Conservation (phyloP, 2,888 invertebrate genomes). For the Drosophila atripex region DNA sequence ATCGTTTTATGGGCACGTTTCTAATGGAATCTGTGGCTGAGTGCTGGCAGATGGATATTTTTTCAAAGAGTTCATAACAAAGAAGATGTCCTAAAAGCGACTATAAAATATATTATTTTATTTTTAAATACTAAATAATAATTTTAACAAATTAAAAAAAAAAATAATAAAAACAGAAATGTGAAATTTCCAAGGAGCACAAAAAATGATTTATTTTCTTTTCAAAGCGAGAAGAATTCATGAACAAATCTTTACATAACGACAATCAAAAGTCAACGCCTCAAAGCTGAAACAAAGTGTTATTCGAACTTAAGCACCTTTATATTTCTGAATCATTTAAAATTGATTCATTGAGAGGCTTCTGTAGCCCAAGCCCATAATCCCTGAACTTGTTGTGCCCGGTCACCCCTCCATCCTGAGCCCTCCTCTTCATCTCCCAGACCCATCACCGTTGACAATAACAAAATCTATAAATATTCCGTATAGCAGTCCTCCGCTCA, state of each 20-base stretch:
- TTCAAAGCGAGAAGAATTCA: background rate
- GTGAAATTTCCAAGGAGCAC: background rate
- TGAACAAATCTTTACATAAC: background rate
- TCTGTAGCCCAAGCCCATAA: slow-evolving; percentile 29
- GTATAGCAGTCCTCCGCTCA: slow-evolving; percentile 2
- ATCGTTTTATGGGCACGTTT: slow-evolving; percentile 29
- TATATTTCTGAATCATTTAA: slow-evolving; percentile 12
- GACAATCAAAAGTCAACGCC: too few species aligned
- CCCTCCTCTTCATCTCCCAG: background rate
- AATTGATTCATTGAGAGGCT: slow-evolving; percentile 40
- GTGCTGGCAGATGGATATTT: slow-evolving; percentile 3
- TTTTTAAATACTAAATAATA: too few species aligned
- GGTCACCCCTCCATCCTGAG: slow-evolving; percentile 9
- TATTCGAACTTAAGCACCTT: background rate
- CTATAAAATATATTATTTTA: too few species aligned
- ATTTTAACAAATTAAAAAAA: too few species aligned
- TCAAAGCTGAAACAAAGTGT: background rate
- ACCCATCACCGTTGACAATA: slow-evolving; percentile 59
- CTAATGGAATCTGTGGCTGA: slow-evolving; percentile 27
- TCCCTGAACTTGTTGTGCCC: slow-evolving; percentile 38
- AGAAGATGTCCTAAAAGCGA: background rate
- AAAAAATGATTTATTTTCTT: too few species aligned
- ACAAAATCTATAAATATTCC: slow-evolving; percentile 70
- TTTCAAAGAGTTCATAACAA: background rate
- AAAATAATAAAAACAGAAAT: background rate